These are phyloP conservation scores for Bothrops jararaca DNA, from an alignment of 2,113 vertebrate species.

Conservation along the genomic window DNA sequence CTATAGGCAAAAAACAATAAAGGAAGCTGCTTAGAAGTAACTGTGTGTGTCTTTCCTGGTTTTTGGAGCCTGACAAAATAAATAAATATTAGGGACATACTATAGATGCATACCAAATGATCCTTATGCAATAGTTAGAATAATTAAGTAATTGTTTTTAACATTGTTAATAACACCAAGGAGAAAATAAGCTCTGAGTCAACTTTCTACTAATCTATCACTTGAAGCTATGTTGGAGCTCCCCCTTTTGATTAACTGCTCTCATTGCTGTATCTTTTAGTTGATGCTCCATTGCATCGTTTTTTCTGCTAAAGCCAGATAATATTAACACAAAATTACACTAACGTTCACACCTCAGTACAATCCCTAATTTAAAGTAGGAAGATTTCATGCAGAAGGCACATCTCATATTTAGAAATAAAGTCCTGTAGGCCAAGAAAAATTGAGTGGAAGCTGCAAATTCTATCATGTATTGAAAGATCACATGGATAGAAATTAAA, in stretches of 20 bases:
- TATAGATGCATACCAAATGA: background rate
- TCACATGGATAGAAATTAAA: background rate
- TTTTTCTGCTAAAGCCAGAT: background rate
- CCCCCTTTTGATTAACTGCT: conserved; percentile 55
- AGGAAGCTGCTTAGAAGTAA: background rate
- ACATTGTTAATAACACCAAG: no score
- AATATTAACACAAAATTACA: background rate
- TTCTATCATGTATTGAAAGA: background rate
- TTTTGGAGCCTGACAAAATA: background rate
- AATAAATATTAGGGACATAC: background rate
- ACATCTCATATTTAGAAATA: background rate
- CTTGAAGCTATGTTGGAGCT: conserved; percentile 45
- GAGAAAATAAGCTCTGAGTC: background rate
- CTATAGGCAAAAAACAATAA: background rate
- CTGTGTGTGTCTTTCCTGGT: background rate
- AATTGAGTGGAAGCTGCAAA: background rate
- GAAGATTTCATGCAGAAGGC: background rate
- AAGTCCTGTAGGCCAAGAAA: background rate
- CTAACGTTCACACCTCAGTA: background rate
- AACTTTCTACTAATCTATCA: background rate
- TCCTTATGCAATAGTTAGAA: background rate
- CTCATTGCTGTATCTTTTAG: background rate
- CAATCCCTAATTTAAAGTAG: background rate
- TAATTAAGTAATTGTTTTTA: background rate
- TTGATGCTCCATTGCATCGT: background rate